Evolutionary conservation across 2,797 vertebrate genomes (phyloP), one percentile per base, ranked within the genome.

Genomic region (Betta splendens): DNA sequence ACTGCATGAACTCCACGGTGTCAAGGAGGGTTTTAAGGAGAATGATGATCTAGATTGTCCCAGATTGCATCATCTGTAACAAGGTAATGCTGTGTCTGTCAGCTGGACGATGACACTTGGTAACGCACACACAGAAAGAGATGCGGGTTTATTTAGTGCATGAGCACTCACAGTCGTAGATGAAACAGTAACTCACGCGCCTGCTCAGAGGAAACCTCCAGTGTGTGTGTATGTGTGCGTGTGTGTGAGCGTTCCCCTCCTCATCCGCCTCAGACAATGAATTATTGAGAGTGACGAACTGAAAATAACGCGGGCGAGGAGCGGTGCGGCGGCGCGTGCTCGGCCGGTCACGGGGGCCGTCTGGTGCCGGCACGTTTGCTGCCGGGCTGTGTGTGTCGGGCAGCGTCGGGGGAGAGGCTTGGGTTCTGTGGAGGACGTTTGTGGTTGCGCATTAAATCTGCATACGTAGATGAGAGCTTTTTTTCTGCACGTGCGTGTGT

Each of bases 211-310:
- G n/a, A n/a, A n/a, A n/a, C n/a, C n/a, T n/a, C n/a, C n/a, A n/a
- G n/a, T n/a, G 50, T 11, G 52, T 53, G 50, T 48, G 49, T 51
- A 28, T 38, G 43, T 36, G 29, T 43, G 43, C 39, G 33, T 47
- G 49, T 28, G 12, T 69, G 46, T 9, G 22, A 18, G 7, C 13
- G 46, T 11, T 80, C 52, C 64, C 78, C 72, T 79, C 76, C 58
- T 69, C 50, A 70, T 71, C 59, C 33, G 80, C 79, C 75, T 64
- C 42, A 69, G 77, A 82, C 54, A 47, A 88, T 92, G 85, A 92
- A 92, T 92, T 89, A 92, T 92, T 92, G 79, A 92, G 80, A 79
- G 83, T 81, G 83, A 86, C 79, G 88, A 89, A 88, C 89, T 87
- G 89, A 91, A 92, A 89, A 91, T 91, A 91, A 89, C 87, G 15